Conservation (phyloP, 1,140 invertebrate genomes). For the Hypsibius dujardini region DNA sequence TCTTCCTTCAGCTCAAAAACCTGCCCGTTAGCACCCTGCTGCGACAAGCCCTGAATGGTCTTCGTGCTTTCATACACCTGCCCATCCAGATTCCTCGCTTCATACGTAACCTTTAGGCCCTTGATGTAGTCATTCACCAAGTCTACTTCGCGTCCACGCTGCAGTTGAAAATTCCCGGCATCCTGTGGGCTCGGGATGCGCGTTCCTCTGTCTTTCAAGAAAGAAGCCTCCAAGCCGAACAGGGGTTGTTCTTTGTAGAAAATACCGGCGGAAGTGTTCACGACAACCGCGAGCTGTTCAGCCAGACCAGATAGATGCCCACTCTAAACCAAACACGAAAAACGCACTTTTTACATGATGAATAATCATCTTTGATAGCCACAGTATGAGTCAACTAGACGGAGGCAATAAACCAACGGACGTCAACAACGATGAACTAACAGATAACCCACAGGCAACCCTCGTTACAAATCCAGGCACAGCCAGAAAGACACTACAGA, state of each 20-base stretch:
- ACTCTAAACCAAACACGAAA: neutral
- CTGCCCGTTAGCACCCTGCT: neutral
- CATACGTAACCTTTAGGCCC: conserved; percentile 9
- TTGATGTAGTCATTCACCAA: neutral
- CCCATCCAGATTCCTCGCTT: neutral
- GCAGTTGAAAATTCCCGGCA: neutral
- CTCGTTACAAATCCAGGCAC: too few species aligned
- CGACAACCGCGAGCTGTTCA: neutral
- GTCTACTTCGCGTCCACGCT: neutral
- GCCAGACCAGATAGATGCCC: neutral
- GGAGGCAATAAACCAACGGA: too few species aligned
- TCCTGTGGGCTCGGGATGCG: neutral
- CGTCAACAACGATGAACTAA: too few species aligned
- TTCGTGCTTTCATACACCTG: neutral
- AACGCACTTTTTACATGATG: neutral
- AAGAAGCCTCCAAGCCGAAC: too few species aligned
- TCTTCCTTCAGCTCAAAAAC: neutral
- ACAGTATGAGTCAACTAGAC: too few species aligned
- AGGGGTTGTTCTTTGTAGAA: neutral
- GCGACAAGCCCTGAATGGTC: neutral
- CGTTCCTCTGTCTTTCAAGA: neutral
- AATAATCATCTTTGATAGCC: too few species aligned
- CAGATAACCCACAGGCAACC: too few species aligned
- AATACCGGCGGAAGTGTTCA: neutral
- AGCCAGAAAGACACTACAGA: too few species aligned